Base-by-base conservation (phyloP, 2,113 vertebrate genomes). In the Labeo rohita region DNA sequence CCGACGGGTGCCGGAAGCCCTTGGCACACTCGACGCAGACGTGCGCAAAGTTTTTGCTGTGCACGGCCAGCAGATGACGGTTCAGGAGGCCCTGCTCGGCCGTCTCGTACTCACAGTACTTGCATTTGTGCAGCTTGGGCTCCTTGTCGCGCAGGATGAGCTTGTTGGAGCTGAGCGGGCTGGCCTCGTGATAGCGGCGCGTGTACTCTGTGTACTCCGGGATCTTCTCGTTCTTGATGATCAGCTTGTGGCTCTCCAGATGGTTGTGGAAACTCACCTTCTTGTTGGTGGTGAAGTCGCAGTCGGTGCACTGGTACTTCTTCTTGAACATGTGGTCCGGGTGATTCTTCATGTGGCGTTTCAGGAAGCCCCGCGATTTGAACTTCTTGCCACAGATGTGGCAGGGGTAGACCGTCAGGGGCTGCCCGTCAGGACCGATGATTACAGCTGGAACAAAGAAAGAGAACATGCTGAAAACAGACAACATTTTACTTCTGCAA, bases 351-450 rank as follows among this genome's bases (percentile, higher is more conserved):
- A 99, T 99, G 90, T 99, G 98, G 80, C 98, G 97, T 94, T 99
- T 99, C 90, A 99, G 96, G 95, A 99, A 99, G 89, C 97, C 98
- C 88, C 97, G 96, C 77, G 98, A 98, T 91, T 99, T 98, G 93
- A 99, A 99, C 95, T 99, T 99, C 95, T 99, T 99, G 80, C 98
- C 97, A 92, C 98, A 99, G 94, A 99, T 96, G 94, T 98, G 97
- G 92, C 98, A 99, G 83, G 98, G 98, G 90, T 99, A 99, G 90
- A 99, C 98, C 9, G 98, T 99, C 95, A 99, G 94, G 82, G 98
- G 98, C 95, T 99, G 95, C 82, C 98, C 98, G 87, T 99, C 98
- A 68, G 98, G 98, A 91, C 98, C 98, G 88, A 99, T 99, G 93
- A 99, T 99, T 89, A 99, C 97, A 94, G 98, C 98, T 99, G 94